Evolutionary conservation across 2,888 invertebrate genomes (phyloP).

Genomic region (Agriopis leucophaearia): DNA sequence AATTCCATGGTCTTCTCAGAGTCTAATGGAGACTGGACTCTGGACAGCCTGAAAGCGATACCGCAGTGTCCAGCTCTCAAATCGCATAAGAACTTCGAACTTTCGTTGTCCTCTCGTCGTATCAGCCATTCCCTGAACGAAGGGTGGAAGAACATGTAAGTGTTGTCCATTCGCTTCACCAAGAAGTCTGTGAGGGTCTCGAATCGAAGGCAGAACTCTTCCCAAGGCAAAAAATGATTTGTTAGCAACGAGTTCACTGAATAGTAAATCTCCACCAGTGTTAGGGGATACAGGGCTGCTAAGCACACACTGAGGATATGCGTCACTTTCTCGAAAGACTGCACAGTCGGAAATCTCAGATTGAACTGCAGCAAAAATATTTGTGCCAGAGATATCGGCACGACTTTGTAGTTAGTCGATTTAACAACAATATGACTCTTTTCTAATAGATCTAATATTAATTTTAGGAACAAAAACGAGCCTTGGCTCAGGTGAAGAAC

Average conservation of each 20-base stretch:
- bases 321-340: conserved; percentile 95
- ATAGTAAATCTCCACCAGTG: conserved; percentile 96
- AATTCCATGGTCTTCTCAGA: conserved; percentile 96
- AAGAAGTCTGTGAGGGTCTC: conserved; percentile 95
- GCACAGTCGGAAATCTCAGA: conserved; percentile 94
- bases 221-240: conserved; percentile 94
- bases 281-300: conserved; percentile 96
- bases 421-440: conserved; percentile 96
- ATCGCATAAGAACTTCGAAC: conserved; percentile 97
- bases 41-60: conserved; percentile 95
- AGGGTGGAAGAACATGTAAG: conserved; percentile 99
- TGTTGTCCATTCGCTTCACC: conserved; percentile 95
- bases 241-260: conserved; percentile 95
- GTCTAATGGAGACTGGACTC: conserved; percentile 94
- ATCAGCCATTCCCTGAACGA: conserved; percentile 99
- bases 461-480: conserved; percentile 96
- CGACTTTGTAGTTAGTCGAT: conserved; percentile 96
- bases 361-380: conserved; percentile 97
- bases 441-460: conserved; percentile 96
- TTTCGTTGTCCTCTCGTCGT: conserved; percentile 94
- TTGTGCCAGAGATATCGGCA: conserved; percentile 95
- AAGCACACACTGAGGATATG: conserved; percentile 96
- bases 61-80: conserved; percentile 96
- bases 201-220: conserved; percentile 95
- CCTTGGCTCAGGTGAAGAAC: conserved; percentile 94